Evolutionary conservation across 2,113 vertebrate species (phyloP).

Genomic region (Parus major): DNA sequence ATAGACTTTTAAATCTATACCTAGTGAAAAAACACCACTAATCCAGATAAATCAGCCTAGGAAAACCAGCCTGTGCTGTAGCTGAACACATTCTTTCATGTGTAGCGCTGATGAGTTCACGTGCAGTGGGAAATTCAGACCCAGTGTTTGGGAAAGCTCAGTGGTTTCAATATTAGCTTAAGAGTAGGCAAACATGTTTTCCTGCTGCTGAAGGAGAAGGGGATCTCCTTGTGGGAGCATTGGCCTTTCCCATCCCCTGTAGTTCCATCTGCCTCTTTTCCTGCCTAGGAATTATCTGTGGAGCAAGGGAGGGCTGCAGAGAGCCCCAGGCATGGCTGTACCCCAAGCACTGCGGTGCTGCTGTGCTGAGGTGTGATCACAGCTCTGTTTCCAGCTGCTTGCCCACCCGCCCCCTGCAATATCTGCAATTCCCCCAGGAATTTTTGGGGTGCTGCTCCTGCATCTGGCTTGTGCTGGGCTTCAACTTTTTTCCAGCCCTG

Average conservation of each 20-base stretch:
- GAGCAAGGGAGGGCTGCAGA: background rate
- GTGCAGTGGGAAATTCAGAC: background rate
- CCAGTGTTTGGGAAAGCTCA: background rate
- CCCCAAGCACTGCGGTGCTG: rapidly evolving
- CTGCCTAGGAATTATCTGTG: background rate
- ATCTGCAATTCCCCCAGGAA: background rate
- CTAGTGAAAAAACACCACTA: background rate
- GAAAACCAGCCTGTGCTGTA: background rate
- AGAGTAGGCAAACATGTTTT: background rate
- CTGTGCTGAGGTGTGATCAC: background rate
- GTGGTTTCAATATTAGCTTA: background rate
- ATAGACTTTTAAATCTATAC: background rate
- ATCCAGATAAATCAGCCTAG: background rate
- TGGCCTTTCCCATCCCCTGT: background rate
- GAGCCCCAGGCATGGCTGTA: background rate
- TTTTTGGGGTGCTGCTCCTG: background rate
- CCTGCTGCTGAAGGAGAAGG: background rate
- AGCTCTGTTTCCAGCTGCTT: background rate
- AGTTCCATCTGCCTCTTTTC: background rate
- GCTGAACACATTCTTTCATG: background rate
- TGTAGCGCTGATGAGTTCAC: background rate
- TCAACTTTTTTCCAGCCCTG: background rate
- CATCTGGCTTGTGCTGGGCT: rapidly evolving
- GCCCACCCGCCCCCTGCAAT: background rate
- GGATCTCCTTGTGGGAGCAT: background rate